Percentiles rank a stretch among this genome's conserved stretches.
These are phyloP conservation scores for Xenus cinereus DNA, from an alignment of 2,113 vertebrate genomes.

Conservation along the genomic window DNA sequence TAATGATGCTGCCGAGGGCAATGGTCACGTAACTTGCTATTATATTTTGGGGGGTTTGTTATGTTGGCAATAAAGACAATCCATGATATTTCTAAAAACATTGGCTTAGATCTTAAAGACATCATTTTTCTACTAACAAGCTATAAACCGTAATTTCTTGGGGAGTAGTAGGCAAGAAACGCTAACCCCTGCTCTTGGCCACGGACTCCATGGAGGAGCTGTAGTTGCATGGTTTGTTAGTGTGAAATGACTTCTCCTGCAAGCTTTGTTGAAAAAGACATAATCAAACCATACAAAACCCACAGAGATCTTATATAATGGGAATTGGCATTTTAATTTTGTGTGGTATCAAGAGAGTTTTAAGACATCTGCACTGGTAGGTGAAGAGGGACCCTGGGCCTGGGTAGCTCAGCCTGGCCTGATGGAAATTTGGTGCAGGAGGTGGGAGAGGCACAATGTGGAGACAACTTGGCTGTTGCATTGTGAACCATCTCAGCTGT, in stretches of 20 bases:
- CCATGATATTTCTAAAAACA: constrained; percentile 34
- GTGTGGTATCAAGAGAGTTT: not conserved
- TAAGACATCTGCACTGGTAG: not conserved
- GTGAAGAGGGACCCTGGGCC: not conserved
- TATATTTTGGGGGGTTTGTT: constrained; percentile 37
- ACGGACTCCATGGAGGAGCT: not conserved
- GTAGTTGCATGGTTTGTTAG: not conserved
- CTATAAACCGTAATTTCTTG: constrained; percentile 30
- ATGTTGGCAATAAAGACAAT: constrained; percentile 55
- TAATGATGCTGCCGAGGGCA: constrained; percentile 76
- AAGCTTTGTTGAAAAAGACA: not conserved
- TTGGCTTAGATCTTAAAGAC: constrained; percentile 17
- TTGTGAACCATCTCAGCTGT: not conserved
- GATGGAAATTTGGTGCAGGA: not conserved
- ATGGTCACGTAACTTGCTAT: constrained; percentile 53
- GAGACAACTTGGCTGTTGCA: not conserved
- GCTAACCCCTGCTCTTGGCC: not conserved
- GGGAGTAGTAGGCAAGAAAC: not conserved
- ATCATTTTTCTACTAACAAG: constrained; percentile 42
- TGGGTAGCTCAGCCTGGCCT: not conserved
- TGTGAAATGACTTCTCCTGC: not conserved
- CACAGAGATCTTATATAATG: rapidly evolving
- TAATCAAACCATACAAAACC: not conserved
- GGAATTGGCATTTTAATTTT: not conserved
- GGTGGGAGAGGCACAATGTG: rapidly evolving